Base-by-base conservation (phyloP, 1,140 invertebrate species). In the Heliconius melpomene region DNA sequence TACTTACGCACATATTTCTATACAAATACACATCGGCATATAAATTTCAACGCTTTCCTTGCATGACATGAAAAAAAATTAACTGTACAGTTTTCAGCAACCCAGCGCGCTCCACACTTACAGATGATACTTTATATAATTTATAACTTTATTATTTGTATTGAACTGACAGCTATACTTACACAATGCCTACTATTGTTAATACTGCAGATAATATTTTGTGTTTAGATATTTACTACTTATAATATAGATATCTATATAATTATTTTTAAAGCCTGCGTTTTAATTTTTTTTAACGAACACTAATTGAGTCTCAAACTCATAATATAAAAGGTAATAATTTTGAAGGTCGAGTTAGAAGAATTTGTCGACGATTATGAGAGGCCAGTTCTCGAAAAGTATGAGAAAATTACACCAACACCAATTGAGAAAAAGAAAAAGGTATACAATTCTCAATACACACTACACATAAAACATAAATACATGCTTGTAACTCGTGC, bases 301-400 rank as follows among this genome's bases (percentile, higher is more conserved):
- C n/a, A 6, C n/a, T 26, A 13, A 66, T 66, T 16, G 26, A 26
- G 60, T 5, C 9, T 1, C 20, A 66, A 66, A 26, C 11, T 66
- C 11, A 5, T 66, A 66, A 66, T 26, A 66, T 29, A 9, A 57
- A 57, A 66, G 1, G 60, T 66, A 66, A 38, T 74, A 75, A 81
- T 85, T 85, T 90, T 88, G 77, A 92, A 93, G 86, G 96, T 96
- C 78, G 95, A 95, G 38, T 95, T 95, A 80, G 94, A 90, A 74
- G 94, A 95, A 85, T 95, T 95, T 85, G 91, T 94, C 38, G 94
- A 95, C 57, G 96, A 97, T 89, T 97, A 97, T 82, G 96, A 96
- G 79, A 95, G 96, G 75, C 94, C 96, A n/a, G 96, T 96, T 11
- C 94, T 97, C 18, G 96, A 97, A 86, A 96, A 96, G 90, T 96